phyloP scores from a whole-genome alignment of 2,113 vertebrate genomes.

The Damaliscus lunatus region DNA sequence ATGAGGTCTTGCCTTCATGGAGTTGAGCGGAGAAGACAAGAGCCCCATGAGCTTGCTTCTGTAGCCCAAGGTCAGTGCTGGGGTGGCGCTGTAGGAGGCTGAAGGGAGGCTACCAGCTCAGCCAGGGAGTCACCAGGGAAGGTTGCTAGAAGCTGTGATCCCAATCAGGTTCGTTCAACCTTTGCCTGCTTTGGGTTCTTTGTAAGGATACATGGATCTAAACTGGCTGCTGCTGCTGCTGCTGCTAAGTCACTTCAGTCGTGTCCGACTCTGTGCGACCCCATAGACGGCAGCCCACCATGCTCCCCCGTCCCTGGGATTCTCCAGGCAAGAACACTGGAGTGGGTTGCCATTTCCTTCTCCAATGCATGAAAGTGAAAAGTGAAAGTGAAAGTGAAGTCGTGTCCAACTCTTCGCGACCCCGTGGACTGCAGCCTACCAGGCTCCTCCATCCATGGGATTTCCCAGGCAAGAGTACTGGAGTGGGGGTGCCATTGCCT shows the following conservation, averaged over 20 bases:
- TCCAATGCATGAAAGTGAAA: too few species aligned
- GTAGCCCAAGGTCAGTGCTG: neutral
- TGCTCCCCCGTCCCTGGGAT: too few species aligned
- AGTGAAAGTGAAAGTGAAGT: too few species aligned
- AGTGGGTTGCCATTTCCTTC: too few species aligned
- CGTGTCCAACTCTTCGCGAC: rapidly evolving
- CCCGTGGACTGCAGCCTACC: too few species aligned
- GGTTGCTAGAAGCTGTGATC: neutral
- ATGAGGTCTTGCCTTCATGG: neutral
- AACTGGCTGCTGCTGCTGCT: neutral
- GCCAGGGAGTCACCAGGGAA: neutral
- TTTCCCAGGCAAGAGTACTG: too few species aligned
- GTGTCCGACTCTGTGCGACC: too few species aligned
- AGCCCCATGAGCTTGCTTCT: neutral
- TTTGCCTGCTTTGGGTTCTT: neutral
- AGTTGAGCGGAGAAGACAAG: neutral
- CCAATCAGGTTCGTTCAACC: neutral
- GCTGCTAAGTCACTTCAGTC: too few species aligned
- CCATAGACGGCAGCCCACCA: too few species aligned
- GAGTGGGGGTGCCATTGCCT: too few species aligned
- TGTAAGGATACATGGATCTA: neutral
- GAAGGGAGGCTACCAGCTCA: neutral
- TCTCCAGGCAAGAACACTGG: too few species aligned
- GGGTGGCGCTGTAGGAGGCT: neutral
- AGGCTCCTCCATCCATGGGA: too few species aligned